Conservation (phyloP, 2,888 invertebrate genomes). For the Smittia aterrima region DNA sequence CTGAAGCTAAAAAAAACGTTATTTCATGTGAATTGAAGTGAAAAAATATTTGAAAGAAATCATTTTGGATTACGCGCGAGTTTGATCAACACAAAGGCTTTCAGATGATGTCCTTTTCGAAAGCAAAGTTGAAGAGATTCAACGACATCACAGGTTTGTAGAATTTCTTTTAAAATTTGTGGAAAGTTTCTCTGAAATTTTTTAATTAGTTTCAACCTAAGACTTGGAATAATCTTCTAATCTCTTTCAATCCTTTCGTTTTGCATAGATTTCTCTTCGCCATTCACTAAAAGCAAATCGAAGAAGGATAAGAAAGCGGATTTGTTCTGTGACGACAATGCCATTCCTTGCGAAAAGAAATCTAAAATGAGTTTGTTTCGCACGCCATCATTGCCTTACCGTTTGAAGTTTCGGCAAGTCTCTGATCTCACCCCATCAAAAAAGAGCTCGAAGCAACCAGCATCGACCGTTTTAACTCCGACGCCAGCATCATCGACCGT, state of each 20-base stretch:
- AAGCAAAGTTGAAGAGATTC: constrained; percentile 41
- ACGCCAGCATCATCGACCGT: background rate
- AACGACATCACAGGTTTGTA: constrained; percentile 38
- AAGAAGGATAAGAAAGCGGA: constrained; percentile 36
- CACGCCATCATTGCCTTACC: constrained; percentile 43
- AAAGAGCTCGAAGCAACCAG: constrained; percentile 18
- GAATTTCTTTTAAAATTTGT: background rate
- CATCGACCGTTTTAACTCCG: background rate
- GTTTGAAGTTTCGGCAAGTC: constrained; percentile 36
- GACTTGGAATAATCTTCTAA: background rate
- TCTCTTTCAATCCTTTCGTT: constrained; percentile 9
- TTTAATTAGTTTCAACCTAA: background rate
- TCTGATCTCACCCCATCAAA: constrained; percentile 38
- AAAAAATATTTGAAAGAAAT: background rate
- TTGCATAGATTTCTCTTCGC: constrained; percentile 32
- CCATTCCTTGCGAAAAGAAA: constrained; percentile 28
- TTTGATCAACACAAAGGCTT: background rate
- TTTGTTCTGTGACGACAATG: constrained; percentile 24
- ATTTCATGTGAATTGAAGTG: background rate
- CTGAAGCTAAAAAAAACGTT: too few relatives aligned
- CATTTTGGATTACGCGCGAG: background rate
- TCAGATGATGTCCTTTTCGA: constrained; percentile 36
- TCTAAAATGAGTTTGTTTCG: constrained; percentile 44
- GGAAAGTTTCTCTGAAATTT: background rate
- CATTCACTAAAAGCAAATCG: constrained; percentile 26